A percentile compares a stretch with the other conserved stretches of the same genome.
Evolutionary conservation across 1,140 invertebrate species (phyloP).

Genomic region (Aporrectodea caliginosa): DNA sequence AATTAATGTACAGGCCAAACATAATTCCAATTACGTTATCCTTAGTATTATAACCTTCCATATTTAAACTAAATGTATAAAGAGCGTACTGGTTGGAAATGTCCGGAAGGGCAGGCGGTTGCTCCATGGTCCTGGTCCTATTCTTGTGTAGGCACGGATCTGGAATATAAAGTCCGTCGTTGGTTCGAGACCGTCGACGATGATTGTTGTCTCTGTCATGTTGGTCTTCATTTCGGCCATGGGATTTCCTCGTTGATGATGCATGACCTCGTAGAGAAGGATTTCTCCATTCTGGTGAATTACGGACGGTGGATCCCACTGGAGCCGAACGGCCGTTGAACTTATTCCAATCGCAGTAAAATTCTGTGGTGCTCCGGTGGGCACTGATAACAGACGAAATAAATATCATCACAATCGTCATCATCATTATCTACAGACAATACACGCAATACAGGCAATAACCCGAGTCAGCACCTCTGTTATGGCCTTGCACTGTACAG

Average conservation of each 20-base stretch:
- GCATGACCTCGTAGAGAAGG: conserved; percentile 84
- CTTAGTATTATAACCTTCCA: too few relatives aligned
- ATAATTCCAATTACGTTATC: too few relatives aligned
- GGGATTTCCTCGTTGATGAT: conserved; percentile 83
- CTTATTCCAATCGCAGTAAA: conserved; percentile 52
- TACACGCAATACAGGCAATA: too few relatives aligned
- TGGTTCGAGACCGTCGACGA: conserved; percentile 88
- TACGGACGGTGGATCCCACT: conserved; percentile 81
- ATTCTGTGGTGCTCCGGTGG: conserved; percentile 57
- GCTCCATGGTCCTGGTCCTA: conserved; percentile 84
- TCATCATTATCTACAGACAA: too few relatives aligned
- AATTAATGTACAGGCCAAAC: too few relatives aligned
- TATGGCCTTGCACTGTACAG: too few relatives aligned
- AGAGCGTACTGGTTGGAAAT: conserved; percentile 55
- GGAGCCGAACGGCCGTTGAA: conserved; percentile 45
- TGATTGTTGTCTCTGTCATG: conserved; percentile 71
- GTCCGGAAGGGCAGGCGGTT: conserved; percentile 78
- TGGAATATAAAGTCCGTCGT: conserved; percentile 93
- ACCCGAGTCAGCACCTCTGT: too few relatives aligned
- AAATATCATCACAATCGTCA: too few relatives aligned
- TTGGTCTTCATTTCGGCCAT: conserved; percentile 74
- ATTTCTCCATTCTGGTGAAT: conserved; percentile 91
- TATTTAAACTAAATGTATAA: too few relatives aligned
- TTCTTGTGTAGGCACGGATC: conserved; percentile 82
- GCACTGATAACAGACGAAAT: too few relatives aligned